Conservation (phyloP, 1,140 invertebrate genomes). For the Streblospio benedicti region DNA sequence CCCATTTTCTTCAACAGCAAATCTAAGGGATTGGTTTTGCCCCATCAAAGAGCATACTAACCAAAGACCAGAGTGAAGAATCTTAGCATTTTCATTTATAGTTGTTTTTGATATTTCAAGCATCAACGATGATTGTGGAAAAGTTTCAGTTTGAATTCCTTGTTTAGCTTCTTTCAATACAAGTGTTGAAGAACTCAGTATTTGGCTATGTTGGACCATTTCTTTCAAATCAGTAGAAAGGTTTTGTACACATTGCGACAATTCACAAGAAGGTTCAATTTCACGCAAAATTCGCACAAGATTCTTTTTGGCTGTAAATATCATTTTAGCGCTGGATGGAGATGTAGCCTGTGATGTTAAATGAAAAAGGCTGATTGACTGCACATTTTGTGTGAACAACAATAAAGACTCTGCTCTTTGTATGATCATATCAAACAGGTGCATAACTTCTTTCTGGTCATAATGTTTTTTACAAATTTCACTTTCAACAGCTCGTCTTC, state of each 20-base stretch:
- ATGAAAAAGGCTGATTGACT: constrained; percentile 30
- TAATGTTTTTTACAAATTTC: constrained; percentile 30
- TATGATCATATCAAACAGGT: constrained; percentile 29
- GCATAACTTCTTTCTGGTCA: constrained; percentile 24
- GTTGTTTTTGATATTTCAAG: no score
- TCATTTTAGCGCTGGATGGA: background rate
- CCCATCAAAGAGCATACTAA: constrained; percentile 16
- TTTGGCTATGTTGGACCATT: background rate
- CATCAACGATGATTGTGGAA: no score
- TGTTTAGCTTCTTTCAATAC: background rate
- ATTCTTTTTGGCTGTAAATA: constrained; percentile 16
- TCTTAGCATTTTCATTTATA: no score
- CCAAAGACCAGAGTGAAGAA: constrained; percentile 14
- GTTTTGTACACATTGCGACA: background rate
- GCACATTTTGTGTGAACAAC: constrained; percentile 39
- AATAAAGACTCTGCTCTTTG: constrained; percentile 29
- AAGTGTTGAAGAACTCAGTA: constrained; percentile 7
- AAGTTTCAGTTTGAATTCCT: no score
- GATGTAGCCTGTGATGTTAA: constrained; percentile 14
- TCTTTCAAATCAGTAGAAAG: background rate
- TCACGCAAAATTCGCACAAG: constrained; percentile 16
- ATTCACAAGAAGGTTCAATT: background rate
- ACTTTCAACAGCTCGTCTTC: constrained; percentile 29
- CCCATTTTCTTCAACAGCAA: constrained; percentile 11
- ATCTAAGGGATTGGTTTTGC: constrained; percentile 12